Evolutionary conservation across 2,888 invertebrate species (phyloP).

Genomic region (Noctua comes): DNA sequence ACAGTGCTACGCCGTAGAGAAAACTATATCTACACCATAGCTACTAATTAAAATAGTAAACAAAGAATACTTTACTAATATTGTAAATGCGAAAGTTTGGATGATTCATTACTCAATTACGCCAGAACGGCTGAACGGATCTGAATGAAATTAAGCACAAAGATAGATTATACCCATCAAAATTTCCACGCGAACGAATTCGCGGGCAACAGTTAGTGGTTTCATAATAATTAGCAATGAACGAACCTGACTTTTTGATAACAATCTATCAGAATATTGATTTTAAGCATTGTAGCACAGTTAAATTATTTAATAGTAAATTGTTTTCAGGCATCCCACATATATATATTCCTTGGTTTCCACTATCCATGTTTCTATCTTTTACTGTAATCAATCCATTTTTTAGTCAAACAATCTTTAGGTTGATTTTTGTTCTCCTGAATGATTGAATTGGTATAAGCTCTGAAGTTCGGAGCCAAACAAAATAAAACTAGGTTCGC

Average conservation of each 20-base stretch:
- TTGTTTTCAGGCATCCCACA: constrained; percentile 1
- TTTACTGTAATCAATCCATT: constrained; percentile 30
- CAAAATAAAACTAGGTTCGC: constrained; percentile 36
- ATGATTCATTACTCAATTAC: no score
- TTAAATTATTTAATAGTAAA: not conserved
- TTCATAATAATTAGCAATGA: not conserved
- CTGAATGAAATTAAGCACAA: not conserved
- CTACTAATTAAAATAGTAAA: no score
- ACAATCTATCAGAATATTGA: not conserved
- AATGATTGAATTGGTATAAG: constrained; percentile 57
- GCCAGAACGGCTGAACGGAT: not conserved
- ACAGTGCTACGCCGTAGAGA: no score
- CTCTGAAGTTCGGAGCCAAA: constrained; percentile 35
- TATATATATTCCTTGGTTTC: not conserved
- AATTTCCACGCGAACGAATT: not conserved
- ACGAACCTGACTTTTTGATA: not conserved
- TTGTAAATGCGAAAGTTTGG: no score
- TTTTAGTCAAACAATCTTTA: constrained; percentile 28
- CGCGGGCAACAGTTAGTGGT: not conserved
- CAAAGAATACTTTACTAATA: no score
- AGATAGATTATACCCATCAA: not conserved
- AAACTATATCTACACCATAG: no score
- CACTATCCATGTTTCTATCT: not conserved
- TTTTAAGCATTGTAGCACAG: not conserved
- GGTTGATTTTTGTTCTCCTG: constrained; percentile 37